Conservation (phyloP, 2,113 vertebrate species). For the Pontoporia blainvillei region DNA sequence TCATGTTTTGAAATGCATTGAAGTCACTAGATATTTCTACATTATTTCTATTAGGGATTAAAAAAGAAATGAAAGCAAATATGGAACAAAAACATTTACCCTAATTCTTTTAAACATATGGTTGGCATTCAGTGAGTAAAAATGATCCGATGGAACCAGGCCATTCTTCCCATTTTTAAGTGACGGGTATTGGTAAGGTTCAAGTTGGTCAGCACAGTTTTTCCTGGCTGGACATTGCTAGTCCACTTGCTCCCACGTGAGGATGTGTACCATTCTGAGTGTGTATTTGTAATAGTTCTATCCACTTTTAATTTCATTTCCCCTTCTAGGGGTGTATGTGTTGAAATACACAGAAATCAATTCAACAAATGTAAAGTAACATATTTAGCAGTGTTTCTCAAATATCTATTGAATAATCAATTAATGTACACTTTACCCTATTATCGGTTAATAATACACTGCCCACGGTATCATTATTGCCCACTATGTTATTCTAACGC, state of each 20-base stretch:
- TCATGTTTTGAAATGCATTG: not conserved
- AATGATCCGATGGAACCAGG: not conserved
- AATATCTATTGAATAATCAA: not conserved
- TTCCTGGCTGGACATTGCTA: not conserved
- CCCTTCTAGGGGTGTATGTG: not conserved
- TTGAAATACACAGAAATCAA: conserved; percentile 14
- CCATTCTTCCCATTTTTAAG: not conserved
- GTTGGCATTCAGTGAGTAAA: not conserved
- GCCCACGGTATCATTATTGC: too few species aligned
- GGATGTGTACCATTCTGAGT: not conserved
- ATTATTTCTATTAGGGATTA: not conserved
- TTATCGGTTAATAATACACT: not conserved
- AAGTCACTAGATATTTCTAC: not conserved
- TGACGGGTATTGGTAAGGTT: not conserved
- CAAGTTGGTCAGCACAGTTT: not conserved
- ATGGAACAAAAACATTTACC: not conserved
- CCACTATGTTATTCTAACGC: not conserved
- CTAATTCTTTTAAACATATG: not conserved
- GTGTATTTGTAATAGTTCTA: not conserved
- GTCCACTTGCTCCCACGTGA: not conserved
- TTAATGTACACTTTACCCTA: not conserved
- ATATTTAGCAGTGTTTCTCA: not conserved
- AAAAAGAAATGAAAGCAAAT: not conserved
- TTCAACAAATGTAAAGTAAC: not conserved
- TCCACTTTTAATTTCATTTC: not conserved